Conservation (phyloP, 2,113 vertebrate genomes). For the pig (Sus scrofa) region T2T-Sscrofa CM000812.6:49510501-49511000, state of each 20-base stretch:
- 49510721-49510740: constrained; percentile 46
- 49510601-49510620: constrained; percentile 18
- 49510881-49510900: too few species aligned
- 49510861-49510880: not conserved
- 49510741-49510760: not conserved
- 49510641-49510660: constrained; percentile 44
- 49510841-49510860: not conserved
- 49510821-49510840: constrained; percentile 42
- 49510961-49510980: not conserved
- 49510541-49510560: not conserved
- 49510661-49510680: not conserved
- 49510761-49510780: not conserved
- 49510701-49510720: constrained; percentile 45
- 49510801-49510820: constrained; percentile 25
- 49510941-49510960: not conserved
- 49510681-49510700: constrained; percentile 42
- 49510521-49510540: constrained; percentile 17
- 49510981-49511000: not conserved
- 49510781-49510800: not conserved
- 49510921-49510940: not conserved
- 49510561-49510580: not conserved
- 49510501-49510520: not conserved
- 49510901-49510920: not conserved
- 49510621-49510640: not conserved
- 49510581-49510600: not conserved